Percentiles rank a stretch among this genome's conserved stretches.
Conservation (phyloP, 2,797 vertebrate genomes). For the Myotis vivesi region DNA sequence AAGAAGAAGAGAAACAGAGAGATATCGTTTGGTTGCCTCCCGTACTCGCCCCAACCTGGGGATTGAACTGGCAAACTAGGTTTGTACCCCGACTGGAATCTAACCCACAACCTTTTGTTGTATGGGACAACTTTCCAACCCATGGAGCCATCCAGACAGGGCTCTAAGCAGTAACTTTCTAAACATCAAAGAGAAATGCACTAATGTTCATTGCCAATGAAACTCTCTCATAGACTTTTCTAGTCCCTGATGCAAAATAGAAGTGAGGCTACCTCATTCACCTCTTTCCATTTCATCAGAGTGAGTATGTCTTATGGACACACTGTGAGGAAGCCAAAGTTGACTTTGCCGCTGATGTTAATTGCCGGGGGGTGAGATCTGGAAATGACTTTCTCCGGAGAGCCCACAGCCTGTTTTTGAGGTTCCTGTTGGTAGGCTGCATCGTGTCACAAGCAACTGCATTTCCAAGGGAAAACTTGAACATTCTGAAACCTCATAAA, state of each 20-base stretch:
- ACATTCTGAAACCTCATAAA: not conserved
- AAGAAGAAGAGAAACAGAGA: not conserved
- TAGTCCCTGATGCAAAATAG: not conserved
- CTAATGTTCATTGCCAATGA: constrained; percentile 50
- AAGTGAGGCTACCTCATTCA: not conserved
- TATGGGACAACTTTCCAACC: not conserved
- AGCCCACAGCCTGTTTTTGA: constrained; percentile 5
- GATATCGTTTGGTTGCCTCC: not conserved
- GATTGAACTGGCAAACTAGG: not conserved
- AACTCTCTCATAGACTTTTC: constrained; percentile 60
- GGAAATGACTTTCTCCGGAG: constrained; percentile 57
- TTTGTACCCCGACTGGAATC: not conserved
- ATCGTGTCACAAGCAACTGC: constrained; percentile 48
- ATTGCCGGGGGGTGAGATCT: not conserved
- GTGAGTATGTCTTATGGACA: constrained; percentile 38
- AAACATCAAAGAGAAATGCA: constrained; percentile 62
- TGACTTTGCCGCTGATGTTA: constrained; percentile 50
- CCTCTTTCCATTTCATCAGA: constrained; percentile 64
- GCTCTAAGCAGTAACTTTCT: constrained; percentile 63
- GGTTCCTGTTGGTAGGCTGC: not conserved
- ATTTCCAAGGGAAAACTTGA: constrained; percentile 38
- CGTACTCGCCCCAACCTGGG: not conserved
- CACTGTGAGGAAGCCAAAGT: constrained; percentile 15
- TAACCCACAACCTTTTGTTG: not conserved
- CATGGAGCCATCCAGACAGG: not conserved